phyloP scores from a whole-genome alignment of 2,888 invertebrate genomes.

The Ormia ochracea region DNA sequence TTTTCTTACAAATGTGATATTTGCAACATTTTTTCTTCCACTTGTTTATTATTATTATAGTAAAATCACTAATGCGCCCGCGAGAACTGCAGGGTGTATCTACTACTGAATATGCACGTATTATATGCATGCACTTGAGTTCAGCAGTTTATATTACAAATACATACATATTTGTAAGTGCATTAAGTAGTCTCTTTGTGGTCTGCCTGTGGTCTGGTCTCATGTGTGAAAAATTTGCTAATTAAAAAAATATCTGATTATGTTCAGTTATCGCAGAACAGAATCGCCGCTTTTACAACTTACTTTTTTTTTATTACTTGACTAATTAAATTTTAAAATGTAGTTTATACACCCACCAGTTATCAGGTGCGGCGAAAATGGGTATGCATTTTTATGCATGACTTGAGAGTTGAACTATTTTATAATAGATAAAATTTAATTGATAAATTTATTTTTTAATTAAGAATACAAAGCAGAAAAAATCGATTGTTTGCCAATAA shows the following conservation, averaged over 20 bases:
- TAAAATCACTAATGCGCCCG: no score
- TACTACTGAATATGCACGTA: neutral
- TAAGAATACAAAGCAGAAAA: no score
- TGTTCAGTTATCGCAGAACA: slow-evolving; percentile 14
- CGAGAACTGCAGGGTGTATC: neutral
- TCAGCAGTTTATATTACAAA: slow-evolving; percentile 3
- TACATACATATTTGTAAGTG: no score
- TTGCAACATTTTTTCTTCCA: no score
- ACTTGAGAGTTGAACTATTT: slow-evolving; percentile 4
- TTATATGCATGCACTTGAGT: neutral
- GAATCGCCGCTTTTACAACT: neutral
- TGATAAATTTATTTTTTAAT: no score
- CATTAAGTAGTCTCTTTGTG: neutral
- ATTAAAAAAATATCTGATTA: slow-evolving; percentile 11
- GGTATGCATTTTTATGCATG: neutral
- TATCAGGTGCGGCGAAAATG: slow-evolving; percentile 16
- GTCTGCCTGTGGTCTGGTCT: slow-evolving; percentile 40
- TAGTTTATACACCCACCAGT: neutral
- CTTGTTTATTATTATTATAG: no score
- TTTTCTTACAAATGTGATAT: no score
- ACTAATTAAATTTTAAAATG: slow-evolving; percentile 13
- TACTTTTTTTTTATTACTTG: neutral
- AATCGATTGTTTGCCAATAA: no score
- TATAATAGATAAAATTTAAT: no score
- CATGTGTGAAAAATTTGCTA: slow-evolving; percentile 34